Conservation (phyloP, 2,797 vertebrate species). For the Propithecus perrieri region DNA sequence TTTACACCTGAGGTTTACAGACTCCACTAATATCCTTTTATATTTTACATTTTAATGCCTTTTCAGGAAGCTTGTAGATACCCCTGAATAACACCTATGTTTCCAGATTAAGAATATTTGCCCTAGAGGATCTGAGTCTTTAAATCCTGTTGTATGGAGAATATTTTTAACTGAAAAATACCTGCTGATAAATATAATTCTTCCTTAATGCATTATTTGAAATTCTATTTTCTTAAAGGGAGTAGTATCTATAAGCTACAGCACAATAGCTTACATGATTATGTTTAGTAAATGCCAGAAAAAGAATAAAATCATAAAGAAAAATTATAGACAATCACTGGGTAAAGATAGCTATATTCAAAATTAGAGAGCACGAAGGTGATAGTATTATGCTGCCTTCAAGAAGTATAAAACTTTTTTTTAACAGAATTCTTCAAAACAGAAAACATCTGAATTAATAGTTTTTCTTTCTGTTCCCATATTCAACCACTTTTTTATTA, state of each 20-base stretch:
- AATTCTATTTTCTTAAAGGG: constrained; percentile 20
- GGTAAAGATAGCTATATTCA: not conserved
- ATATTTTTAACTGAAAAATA: constrained; percentile 25
- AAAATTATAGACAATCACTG: constrained; percentile 19
- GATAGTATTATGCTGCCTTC: not conserved
- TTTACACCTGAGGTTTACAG: constrained; percentile 36
- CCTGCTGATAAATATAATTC: not conserved
- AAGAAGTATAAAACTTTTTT: not conserved
- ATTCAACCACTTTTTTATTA: constrained; percentile 28
- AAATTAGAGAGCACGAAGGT: not conserved
- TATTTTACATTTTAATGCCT: not conserved
- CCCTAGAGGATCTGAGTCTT: not conserved
- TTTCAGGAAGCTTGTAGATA: not conserved
- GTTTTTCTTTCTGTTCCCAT: not conserved
- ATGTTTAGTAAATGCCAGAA: constrained; percentile 22
- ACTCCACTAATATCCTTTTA: not conserved
- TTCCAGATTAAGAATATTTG: constrained; percentile 20
- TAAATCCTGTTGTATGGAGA: not conserved
- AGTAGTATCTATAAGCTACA: not conserved
- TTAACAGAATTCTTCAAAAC: constrained; percentile 20
- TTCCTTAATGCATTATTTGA: not conserved
- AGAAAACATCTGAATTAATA: constrained; percentile 34
- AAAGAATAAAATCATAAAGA: constrained; percentile 15
- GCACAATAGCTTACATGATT: not conserved
- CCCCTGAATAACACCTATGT: not conserved